Evolutionary conservation across 2,113 vertebrate genomes (phyloP).

Genomic region (Pica pica): DNA sequence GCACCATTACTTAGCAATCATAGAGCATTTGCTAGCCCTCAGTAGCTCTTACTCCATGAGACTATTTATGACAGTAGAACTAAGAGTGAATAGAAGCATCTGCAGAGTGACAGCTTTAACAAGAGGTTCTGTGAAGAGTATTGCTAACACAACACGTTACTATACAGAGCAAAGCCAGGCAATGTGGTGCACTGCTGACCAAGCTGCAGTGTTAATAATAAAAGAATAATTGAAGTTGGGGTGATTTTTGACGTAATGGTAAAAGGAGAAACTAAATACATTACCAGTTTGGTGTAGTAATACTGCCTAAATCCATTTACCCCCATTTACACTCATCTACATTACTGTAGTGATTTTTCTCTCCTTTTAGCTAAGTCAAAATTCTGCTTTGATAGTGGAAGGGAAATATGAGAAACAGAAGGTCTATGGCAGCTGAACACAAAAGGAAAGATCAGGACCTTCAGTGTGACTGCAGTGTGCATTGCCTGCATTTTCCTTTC

Average conservation of each 20-base stretch:
- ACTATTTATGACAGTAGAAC: background rate
- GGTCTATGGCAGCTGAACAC: background rate
- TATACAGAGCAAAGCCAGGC: background rate
- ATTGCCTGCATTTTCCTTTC: conserved; percentile 19
- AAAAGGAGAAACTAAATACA: background rate
- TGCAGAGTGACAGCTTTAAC: background rate
- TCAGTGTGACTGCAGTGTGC: background rate
- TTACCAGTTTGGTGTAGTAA: background rate
- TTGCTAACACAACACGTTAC: background rate
- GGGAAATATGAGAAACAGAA: background rate
- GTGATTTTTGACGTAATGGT: background rate
- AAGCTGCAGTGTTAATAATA: background rate
- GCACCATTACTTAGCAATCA: background rate
- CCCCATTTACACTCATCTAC: background rate
- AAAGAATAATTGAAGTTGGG: background rate
- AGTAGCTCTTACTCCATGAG: background rate
- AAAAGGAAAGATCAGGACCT: conserved; percentile 27
- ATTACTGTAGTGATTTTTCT: background rate
- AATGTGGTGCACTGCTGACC: background rate
- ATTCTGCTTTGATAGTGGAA: background rate
- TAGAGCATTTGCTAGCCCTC: background rate
- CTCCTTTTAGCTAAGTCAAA: background rate
- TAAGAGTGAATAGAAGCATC: background rate
- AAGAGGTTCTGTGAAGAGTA: background rate
- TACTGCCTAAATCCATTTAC: background rate